Percentiles rank a stretch among this genome's conserved stretches.
phyloP scores from a whole-genome alignment of 2,797 vertebrate species.

The Chaunax sp. region DNA sequence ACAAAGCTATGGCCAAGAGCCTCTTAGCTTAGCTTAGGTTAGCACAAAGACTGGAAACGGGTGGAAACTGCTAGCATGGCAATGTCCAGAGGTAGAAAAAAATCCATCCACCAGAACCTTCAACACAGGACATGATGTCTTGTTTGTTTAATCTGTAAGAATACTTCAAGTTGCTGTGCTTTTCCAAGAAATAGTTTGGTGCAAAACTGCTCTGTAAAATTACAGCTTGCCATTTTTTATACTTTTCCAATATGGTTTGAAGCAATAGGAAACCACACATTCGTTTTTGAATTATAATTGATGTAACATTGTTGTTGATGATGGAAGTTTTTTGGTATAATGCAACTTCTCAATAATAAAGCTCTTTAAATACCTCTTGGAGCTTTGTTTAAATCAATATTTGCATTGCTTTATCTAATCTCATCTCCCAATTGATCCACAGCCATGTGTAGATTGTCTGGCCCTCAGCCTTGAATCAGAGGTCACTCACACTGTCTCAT shows the following conservation, averaged over 20 bases:
- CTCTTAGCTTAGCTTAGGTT: background rate
- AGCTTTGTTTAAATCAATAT: slow-evolving; percentile 11
- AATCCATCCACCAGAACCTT: background rate
- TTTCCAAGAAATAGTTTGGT: background rate
- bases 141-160: background rate
- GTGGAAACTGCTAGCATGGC: background rate
- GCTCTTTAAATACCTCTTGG: background rate
- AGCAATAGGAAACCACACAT: too few relatives aligned
- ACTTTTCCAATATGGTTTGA: too few relatives aligned
- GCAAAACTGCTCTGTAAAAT: too few relatives aligned
- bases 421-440: slow-evolving; percentile 69
- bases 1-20: background rate
- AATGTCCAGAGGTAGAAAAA: background rate
- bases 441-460: slow-evolving; percentile 63
- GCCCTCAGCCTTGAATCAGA: slow-evolving; percentile 46
- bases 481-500: slow-evolving; percentile 36
- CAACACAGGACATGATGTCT: background rate
- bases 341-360: background rate
- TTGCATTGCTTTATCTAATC: slow-evolving; percentile 26
- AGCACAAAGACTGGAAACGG: background rate
- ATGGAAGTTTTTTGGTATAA: background rate
- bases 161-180: background rate
- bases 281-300: too few relatives aligned
- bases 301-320: too few relatives aligned
- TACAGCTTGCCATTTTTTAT: too few relatives aligned